Conservation (phyloP, 2,888 invertebrate genomes). For the Ectemnius lituratus region DNA sequence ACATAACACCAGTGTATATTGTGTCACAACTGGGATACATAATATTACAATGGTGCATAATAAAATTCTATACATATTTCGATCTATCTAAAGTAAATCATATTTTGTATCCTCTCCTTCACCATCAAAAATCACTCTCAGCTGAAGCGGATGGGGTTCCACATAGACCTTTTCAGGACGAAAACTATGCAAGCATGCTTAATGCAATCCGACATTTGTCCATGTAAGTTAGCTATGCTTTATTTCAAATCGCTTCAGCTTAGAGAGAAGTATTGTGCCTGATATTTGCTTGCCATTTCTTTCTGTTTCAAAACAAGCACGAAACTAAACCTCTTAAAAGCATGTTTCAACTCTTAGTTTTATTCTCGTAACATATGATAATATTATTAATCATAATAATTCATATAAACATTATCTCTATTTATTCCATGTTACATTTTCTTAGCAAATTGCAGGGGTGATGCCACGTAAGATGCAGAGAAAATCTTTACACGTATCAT, state of each 20-base stretch:
- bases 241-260: conserved; percentile 54
- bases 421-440: conserved; percentile 66
- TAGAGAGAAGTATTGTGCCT: conserved; percentile 65
- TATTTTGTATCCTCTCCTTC: conserved; percentile 71
- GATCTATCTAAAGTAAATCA: conserved; percentile 76
- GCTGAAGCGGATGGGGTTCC: conserved; percentile 53
- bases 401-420: conserved; percentile 76
- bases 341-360: conserved; percentile 75
- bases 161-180: not conserved
- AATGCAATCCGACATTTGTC: no score
- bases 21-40: conserved; percentile 77
- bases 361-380: conserved; percentile 70
- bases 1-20: conserved; percentile 78
- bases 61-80: conserved; percentile 77
- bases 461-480: conserved; percentile 51
- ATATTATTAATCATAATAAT: conserved; percentile 71
- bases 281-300: conserved; percentile 54
- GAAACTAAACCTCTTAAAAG: conserved; percentile 74
- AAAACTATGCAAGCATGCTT: no score
- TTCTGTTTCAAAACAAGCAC: conserved; percentile 67
- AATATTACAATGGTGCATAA: conserved; percentile 78
- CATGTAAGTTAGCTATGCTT: no score
- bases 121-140: conserved; percentile 65
- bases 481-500: conserved; percentile 51
- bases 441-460: conserved; percentile 59